These are phyloP conservation scores for Agrenia bidenticulata DNA, from an alignment of 2,888 invertebrate genomes.

Conservation along the genomic window DNA sequence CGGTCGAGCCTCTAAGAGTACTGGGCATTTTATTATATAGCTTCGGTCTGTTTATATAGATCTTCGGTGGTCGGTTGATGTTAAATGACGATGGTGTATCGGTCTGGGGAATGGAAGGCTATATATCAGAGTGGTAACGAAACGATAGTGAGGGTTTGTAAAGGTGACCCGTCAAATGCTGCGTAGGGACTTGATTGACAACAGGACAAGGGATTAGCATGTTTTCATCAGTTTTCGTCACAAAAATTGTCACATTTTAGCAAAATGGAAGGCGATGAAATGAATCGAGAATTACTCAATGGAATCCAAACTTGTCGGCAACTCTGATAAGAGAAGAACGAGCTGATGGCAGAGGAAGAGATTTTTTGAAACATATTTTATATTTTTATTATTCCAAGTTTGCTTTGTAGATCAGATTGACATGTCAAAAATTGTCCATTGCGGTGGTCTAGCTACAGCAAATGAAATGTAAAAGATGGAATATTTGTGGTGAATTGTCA, in stretches of 20 bases:
- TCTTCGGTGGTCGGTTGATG: too few species aligned
- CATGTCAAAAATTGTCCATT: neutral
- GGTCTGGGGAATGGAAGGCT: too few species aligned
- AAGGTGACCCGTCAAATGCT: too few species aligned
- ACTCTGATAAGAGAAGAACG: too few species aligned
- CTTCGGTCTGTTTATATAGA: too few species aligned
- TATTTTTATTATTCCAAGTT: neutral
- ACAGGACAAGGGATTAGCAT: slow-evolving; percentile 26
- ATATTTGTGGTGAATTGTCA: too few species aligned
- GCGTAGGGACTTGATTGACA: slow-evolving; percentile 28
- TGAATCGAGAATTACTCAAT: neutral
- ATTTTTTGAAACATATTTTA: neutral
- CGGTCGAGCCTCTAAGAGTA: slow-evolving; percentile 33
- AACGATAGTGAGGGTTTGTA: too few species aligned
- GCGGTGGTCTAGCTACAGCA: neutral
- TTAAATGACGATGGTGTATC: too few species aligned
- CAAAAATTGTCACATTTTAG: slow-evolving; percentile 29
- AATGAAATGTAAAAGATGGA: too few species aligned
- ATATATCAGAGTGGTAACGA: too few species aligned
- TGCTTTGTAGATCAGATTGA: neutral
- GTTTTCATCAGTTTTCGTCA: slow-evolving; percentile 23
- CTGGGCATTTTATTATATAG: neutral
- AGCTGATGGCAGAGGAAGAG: neutral
- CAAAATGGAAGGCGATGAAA: slow-evolving; percentile 19
- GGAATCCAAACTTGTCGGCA: neutral